phyloP scores from a whole-genome alignment of 2,888 invertebrate genomes.

The Epicampocera succincta region DNA sequence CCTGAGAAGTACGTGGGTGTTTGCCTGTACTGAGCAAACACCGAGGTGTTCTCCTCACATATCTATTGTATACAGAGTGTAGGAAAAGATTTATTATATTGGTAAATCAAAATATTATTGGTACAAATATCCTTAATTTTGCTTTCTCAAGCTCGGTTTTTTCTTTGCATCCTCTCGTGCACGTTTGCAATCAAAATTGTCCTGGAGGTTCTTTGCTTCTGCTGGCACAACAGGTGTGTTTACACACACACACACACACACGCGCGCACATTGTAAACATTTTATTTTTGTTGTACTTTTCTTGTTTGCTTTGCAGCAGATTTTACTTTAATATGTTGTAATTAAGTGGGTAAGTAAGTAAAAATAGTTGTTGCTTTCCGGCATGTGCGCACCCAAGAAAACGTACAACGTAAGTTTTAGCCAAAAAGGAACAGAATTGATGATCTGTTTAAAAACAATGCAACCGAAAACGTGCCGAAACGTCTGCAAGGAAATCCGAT shows the following conservation, averaged over 20 bases:
- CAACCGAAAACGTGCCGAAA: too few species aligned
- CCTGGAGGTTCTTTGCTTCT: slow-evolving; percentile 18
- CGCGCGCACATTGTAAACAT: background rate
- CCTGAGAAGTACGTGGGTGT: background rate
- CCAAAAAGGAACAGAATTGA: too few species aligned
- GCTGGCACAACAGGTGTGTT: slow-evolving; percentile 35
- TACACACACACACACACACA: slow-evolving; percentile 1
- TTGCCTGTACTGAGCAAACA: slow-evolving; percentile 21
- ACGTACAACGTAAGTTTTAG: too few species aligned
- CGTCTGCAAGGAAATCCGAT: too few species aligned
- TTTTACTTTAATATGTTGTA: too few species aligned
- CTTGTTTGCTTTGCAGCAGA: too few species aligned
- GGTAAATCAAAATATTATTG: slow-evolving; percentile 65
- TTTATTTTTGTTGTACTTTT: too few species aligned
- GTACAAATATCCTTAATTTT: slow-evolving; percentile 24
- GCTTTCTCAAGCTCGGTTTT: slow-evolving; percentile 2
- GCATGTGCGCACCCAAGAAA: too few species aligned
- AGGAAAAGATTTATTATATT: slow-evolving; percentile 49
- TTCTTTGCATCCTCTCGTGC: slow-evolving; percentile 8
- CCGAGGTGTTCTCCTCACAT: background rate
- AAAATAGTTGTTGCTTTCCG: background rate
- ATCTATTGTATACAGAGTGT: slow-evolving; percentile 22
- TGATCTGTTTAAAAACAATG: too few species aligned
- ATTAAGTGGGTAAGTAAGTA: background rate
- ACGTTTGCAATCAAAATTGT: slow-evolving; percentile 6